phyloP scores from a whole-genome alignment of 2,113 vertebrate species.

The Carassius gibelio region DNA sequence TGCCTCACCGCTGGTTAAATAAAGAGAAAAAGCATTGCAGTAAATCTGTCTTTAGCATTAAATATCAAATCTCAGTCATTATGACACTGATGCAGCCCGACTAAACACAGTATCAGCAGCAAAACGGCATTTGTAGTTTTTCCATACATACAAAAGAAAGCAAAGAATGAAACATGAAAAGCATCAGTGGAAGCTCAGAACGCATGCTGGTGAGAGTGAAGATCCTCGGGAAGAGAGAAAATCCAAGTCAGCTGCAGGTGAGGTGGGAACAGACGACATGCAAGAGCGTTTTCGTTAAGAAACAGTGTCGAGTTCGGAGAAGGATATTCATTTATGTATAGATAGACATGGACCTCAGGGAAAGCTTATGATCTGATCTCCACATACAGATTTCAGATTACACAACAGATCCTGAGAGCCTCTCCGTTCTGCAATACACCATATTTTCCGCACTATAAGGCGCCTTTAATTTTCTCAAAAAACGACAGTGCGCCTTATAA shows the following conservation, averaged over 20 bases:
- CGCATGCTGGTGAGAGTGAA: slow-evolving; percentile 35
- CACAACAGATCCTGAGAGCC: background rate
- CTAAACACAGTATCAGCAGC: background rate
- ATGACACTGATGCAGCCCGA: background rate
- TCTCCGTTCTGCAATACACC: background rate
- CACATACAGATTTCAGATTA: background rate
- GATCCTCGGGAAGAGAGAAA: slow-evolving; percentile 24
- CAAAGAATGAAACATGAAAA: slow-evolving; percentile 8
- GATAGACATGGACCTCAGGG: background rate
- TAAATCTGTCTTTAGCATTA: background rate
- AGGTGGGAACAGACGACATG: slow-evolving; percentile 45
- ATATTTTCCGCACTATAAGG: too few species aligned
- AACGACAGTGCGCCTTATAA: too few species aligned
- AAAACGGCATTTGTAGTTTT: background rate
- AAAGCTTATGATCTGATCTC: background rate
- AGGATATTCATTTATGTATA: background rate
- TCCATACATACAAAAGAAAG: slow-evolving; percentile 13
- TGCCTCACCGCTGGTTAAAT: slow-evolving; percentile 74
- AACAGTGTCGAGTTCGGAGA: background rate
- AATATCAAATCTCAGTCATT: background rate
- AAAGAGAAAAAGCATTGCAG: background rate
- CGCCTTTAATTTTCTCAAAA: too few species aligned
- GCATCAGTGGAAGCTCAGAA: slow-evolving; percentile 17
- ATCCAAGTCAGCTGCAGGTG: slow-evolving; percentile 32
- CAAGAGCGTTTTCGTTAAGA: slow-evolving; percentile 13